Percentiles rank a stretch among this genome's conserved stretches.
phyloP scores from a whole-genome alignment of 2,113 vertebrate species.

The Machaerirhynchus nigripectus region DNA sequence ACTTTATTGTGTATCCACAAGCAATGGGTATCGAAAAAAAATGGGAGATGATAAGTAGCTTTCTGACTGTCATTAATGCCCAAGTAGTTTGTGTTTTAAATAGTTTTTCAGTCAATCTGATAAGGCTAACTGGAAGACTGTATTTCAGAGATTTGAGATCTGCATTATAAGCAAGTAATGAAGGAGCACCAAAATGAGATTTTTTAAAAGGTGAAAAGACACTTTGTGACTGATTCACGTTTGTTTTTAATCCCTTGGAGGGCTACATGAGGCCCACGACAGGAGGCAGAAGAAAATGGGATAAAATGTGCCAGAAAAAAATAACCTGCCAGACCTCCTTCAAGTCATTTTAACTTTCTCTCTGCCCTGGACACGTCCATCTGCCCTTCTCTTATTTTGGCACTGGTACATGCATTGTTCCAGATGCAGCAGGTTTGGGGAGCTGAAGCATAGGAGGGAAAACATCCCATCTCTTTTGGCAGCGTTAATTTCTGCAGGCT shows the following conservation, averaged over 20 bases:
- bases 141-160: background rate
- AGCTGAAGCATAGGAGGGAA: background rate
- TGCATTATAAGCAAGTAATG: background rate
- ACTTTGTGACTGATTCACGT: background rate
- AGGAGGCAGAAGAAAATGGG: background rate
- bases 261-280: rapidly evolving
- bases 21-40: background rate
- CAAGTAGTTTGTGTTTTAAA: background rate
- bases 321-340: background rate
- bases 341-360: background rate
- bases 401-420: background rate
- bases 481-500: background rate
- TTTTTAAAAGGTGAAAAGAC: background rate
- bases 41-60: background rate
- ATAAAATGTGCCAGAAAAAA: background rate
- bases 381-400: background rate
- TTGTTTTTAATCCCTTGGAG: background rate
- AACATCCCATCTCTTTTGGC: background rate
- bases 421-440: background rate
- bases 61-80: background rate
- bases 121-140: background rate
- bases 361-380: background rate
- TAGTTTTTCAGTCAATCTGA: background rate
- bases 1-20: background rate
- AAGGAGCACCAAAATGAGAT: background rate